These are phyloP conservation scores for Vireo altiloquus DNA, from an alignment of 2,113 vertebrate species.

Conservation along the genomic window DNA sequence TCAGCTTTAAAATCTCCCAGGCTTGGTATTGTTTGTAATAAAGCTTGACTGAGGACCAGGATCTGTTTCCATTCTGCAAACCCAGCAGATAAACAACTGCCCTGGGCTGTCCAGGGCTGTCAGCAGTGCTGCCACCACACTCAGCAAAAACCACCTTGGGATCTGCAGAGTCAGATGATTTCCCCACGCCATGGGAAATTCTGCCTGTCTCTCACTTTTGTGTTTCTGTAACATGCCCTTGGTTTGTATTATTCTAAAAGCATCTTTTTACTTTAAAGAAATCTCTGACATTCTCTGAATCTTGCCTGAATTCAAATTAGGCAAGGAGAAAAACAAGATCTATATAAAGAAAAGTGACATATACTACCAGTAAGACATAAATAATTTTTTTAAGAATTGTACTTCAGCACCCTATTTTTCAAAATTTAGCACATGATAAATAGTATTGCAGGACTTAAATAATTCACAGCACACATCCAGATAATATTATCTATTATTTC, in stretches of 20 bases:
- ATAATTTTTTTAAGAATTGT: background rate
- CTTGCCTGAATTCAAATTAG: background rate
- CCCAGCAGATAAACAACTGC: background rate
- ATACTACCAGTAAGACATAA: background rate
- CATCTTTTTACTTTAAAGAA: background rate
- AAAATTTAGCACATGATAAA: background rate
- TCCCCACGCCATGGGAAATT: background rate
- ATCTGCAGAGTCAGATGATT: background rate
- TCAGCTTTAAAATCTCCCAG: background rate
- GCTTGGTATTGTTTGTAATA: background rate
- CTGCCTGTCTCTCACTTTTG: background rate
- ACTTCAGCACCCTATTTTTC: background rate
- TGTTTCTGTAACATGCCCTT: background rate
- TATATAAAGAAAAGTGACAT: background rate
- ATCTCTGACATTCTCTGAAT: background rate
- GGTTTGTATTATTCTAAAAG: background rate
- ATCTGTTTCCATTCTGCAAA: background rate
- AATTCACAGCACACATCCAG: background rate
- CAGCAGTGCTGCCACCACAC: background rate
- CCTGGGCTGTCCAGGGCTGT: background rate
- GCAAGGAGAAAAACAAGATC: background rate
- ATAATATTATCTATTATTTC: background rate
- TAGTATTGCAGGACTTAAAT: background rate
- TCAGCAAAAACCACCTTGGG: background rate
- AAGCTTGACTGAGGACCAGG: background rate